These are phyloP conservation scores for Patella depressa DNA, from an alignment of 2,888 invertebrate genomes.

Conservation along the genomic window DNA sequence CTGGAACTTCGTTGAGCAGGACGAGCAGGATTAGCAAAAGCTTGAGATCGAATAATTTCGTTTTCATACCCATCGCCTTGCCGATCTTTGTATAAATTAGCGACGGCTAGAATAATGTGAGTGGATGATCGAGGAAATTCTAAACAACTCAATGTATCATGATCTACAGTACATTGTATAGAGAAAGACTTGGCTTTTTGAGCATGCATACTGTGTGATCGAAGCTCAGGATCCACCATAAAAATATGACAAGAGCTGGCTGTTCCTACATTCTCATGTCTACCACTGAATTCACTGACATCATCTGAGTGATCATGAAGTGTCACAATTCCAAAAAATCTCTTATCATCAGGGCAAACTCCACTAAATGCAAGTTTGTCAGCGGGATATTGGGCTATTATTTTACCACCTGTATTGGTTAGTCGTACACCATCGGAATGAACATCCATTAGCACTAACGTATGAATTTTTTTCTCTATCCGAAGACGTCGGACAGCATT, in stretches of 20 bases:
- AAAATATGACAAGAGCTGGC: slow-evolving; percentile 90
- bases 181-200: slow-evolving; percentile 87
- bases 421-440: slow-evolving; percentile 82
- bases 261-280: slow-evolving; percentile 57
- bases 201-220: slow-evolving; percentile 85
- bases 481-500: slow-evolving; percentile 90
- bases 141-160: slow-evolving; percentile 77
- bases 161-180: slow-evolving; percentile 77
- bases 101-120: slow-evolving; percentile 76
- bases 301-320: slow-evolving; percentile 65
- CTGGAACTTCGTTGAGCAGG: slow-evolving; percentile 75
- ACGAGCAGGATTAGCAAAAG: slow-evolving; percentile 55
- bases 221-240: slow-evolving; percentile 89
- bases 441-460: slow-evolving; percentile 88
- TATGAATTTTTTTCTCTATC: slow-evolving; percentile 85
- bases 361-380: slow-evolving; percentile 90
- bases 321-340: slow-evolving; percentile 94
- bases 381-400: slow-evolving; percentile 89
- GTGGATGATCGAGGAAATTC: slow-evolving; percentile 91
- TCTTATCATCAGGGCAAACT: slow-evolving; percentile 89
- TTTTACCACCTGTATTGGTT: slow-evolving; percentile 83
- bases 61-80: slow-evolving; percentile 57
- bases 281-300: slow-evolving; percentile 48
- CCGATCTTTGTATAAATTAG: slow-evolving; percentile 73
- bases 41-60: slow-evolving; percentile 61